Evolutionary conservation across 2,888 invertebrate genomes (phyloP), one percentile per base, ranked within the genome.

Genomic region (Dilophus febrilis): DNA sequence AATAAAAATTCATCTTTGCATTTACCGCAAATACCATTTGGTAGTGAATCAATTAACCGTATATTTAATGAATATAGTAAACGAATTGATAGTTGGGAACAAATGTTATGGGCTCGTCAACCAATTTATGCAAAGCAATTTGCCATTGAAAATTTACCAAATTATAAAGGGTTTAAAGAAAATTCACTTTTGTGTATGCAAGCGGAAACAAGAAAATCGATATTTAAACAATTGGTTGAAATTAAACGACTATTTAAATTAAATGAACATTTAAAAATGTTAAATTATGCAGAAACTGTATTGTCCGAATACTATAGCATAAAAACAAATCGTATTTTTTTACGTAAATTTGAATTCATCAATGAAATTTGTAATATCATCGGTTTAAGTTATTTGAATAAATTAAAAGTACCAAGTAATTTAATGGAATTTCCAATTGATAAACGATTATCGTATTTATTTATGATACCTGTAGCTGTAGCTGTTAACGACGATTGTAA

Each of bases 261-360:
- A 4, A 39, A 39, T 27, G 12, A 6, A 5, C 35, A 34, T 17
- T 13, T 40, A 37, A 30, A 37, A 40, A 32, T 45, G 26, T 12
- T 43, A 2, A 43, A 44, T 7, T 57, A 50, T 37, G 48, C 59
- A 5, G 59, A 58, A 42, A 50, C 52, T 19, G 49, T 54, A 3
- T 55, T 57, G 54, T 55, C 58, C 4, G 51, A 57, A 35, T 60
- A 57, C 45, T 52, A 57, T 0, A 50, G 54, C 5, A 44, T 53
- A 6, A 61, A 61, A 44, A 59, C 59, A 0, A 42, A 50, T 28
- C 57, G 59, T 13, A 50, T 59, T 3, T 57, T 60, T 56, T 59
- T 61, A 8, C 56, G 60, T 53, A 60, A 56, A 45, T 59, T 58
- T 46, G 56, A 59, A 46, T 61, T 58, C 40, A 50, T 55, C 17